phyloP scores from a whole-genome alignment of 2,797 vertebrate genomes.

The Cichlasoma orientale region DNA sequence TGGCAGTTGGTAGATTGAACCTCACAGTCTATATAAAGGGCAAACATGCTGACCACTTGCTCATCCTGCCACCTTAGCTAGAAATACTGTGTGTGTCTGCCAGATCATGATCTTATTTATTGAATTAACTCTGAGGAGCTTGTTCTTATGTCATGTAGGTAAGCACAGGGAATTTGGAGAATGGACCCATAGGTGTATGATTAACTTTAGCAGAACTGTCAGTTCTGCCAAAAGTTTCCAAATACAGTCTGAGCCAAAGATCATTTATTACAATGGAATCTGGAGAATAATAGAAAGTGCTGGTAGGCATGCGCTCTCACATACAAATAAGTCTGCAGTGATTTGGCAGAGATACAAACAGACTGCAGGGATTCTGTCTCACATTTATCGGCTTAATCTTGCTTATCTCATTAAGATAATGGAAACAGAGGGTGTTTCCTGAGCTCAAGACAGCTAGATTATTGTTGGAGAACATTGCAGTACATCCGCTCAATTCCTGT shows the following conservation, averaged over 20 bases:
- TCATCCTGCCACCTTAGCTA: background rate
- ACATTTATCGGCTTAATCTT: constrained; percentile 49
- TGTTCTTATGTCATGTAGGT: background rate
- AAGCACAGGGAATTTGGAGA: background rate
- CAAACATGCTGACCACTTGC: background rate
- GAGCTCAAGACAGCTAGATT: constrained; percentile 20
- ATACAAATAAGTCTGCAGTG: constrained; percentile 10
- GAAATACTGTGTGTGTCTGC: background rate
- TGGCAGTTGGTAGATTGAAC: background rate
- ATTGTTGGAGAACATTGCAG: constrained; percentile 5
- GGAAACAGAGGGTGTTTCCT: constrained; percentile 36
- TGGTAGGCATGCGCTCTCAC: background rate
- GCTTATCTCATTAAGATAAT: constrained; percentile 55
- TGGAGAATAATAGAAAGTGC: background rate
- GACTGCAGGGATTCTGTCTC: constrained; percentile 40
- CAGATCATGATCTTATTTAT: background rate
- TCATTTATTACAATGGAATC: background rate
- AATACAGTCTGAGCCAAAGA: background rate
- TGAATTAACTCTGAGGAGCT: background rate
- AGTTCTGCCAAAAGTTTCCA: background rate
- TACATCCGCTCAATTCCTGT: background rate
- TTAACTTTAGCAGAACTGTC: background rate
- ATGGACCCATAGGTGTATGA: background rate
- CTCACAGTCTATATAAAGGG: background rate
- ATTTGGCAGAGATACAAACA: constrained; percentile 19